A percentile compares a stretch with the other conserved stretches of the same genome.
phyloP scores from a whole-genome alignment of 2,888 invertebrate species.

The Mermis nigrescens region DNA sequence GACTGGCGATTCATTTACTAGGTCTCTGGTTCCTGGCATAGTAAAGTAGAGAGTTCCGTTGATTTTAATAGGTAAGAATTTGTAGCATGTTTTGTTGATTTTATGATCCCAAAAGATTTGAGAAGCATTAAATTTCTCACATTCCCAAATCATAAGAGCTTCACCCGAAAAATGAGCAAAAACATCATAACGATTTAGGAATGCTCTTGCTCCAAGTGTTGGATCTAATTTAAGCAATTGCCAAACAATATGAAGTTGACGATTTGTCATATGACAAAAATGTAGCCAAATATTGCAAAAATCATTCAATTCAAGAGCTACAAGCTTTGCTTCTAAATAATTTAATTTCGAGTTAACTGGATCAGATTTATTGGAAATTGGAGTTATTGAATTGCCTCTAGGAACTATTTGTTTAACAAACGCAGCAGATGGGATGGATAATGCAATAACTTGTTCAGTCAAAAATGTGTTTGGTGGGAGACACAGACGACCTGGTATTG shows the following conservation, averaged over 20 bases:
- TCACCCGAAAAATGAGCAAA: slow-evolving; percentile 6
- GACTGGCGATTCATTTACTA: not conserved
- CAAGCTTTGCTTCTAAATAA: not conserved
- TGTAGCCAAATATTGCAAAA: slow-evolving; percentile 1
- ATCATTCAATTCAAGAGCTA: not conserved
- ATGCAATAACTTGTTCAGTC: not conserved
- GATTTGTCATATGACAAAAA: not conserved
- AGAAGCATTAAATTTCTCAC: not conserved
- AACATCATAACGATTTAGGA: slow-evolving; percentile 4
- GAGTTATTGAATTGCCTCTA: no score
- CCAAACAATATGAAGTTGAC: not conserved
- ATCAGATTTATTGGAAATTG: no score
- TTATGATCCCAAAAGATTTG: slow-evolving; percentile 5
- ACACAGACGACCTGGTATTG: not conserved
- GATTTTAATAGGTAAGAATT: not conserved
- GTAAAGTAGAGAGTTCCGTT: not conserved
- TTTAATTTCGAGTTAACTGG: slow-evolving; percentile 4
- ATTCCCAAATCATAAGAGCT: slow-evolving; percentile 6
- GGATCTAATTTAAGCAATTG: slow-evolving; percentile 3
- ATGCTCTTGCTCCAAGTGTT: slow-evolving; percentile 4
- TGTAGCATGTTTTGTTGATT: slow-evolving; percentile 7
- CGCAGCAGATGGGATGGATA: no score
- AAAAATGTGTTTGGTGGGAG: not conserved
- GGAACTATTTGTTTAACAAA: no score
- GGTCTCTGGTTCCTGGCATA: not conserved